Conservation (phyloP, 2,797 vertebrate genomes). For the Poecilia wingei region DNA sequence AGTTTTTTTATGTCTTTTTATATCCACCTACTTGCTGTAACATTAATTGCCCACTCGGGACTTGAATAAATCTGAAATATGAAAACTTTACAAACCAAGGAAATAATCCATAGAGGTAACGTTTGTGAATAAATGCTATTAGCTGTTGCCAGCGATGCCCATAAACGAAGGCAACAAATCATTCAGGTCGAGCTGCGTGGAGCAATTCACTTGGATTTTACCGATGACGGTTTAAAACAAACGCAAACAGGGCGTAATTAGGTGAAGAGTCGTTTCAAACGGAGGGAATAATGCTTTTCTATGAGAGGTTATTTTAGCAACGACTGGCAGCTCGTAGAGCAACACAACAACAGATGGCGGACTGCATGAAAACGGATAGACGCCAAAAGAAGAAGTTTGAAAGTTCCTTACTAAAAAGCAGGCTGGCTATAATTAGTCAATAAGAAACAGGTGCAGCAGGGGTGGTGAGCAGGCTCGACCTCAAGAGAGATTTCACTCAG, state of each 20-base stretch:
- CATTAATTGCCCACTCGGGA: too few species aligned
- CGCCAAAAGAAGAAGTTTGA: slow-evolving; percentile 75
- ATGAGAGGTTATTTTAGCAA: slow-evolving; percentile 46
- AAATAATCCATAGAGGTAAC: too few species aligned
- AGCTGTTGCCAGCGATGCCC: neutral
- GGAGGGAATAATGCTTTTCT: slow-evolving; percentile 14
- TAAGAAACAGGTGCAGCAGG: slow-evolving; percentile 70
- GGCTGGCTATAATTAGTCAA: slow-evolving; percentile 70
- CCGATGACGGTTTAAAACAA: slow-evolving; percentile 37
- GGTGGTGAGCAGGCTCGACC: slow-evolving; percentile 42
- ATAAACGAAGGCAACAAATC: slow-evolving; percentile 2
- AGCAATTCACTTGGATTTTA: slow-evolving; percentile 23
- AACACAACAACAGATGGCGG: slow-evolving; percentile 64
- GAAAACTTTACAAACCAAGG: neutral
- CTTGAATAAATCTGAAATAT: too few species aligned
- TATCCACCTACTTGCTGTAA: too few species aligned
- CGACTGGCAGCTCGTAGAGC: slow-evolving; percentile 22
- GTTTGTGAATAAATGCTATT: neutral
- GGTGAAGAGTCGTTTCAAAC: slow-evolving; percentile 40
- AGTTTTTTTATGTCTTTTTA: too few species aligned
- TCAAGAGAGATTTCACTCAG: slow-evolving; percentile 67
- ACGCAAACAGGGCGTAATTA: slow-evolving; percentile 25
- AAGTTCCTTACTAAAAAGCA: slow-evolving; percentile 78
- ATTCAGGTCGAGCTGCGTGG: slow-evolving; percentile 14
- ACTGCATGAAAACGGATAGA: slow-evolving; percentile 52